phyloP scores from a whole-genome alignment of 1,140 invertebrate genomes.

The Camponotus pennsylvanicus region DNA sequence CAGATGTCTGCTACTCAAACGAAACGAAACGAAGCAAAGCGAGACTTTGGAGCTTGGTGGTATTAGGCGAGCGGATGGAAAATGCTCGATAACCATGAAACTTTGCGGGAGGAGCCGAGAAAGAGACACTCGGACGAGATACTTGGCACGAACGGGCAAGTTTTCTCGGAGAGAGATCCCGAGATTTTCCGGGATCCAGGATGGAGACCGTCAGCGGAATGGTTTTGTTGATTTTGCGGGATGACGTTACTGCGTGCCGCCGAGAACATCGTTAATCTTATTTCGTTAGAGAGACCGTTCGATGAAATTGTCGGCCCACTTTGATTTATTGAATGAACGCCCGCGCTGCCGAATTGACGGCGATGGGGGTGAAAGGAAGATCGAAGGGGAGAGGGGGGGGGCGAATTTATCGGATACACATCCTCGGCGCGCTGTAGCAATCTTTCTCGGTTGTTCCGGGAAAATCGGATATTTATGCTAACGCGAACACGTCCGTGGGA shows the following conservation, averaged over 20 bases:
- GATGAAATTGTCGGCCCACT: constrained; percentile 57
- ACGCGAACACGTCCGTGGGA: constrained; percentile 61
- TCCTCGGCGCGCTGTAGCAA: constrained; percentile 33
- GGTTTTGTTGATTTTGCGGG: constrained; percentile 63
- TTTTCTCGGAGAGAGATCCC: background rate
- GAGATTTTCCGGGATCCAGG: constrained; percentile 1
- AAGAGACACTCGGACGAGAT: constrained; percentile 30
- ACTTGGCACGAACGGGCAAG: constrained; percentile 53
- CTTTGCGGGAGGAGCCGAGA: constrained; percentile 15
- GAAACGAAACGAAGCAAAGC: constrained; percentile 5
- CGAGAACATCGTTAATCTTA: constrained; percentile 68
- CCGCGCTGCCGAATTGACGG: constrained; percentile 14
- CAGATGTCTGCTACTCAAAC: constrained; percentile 30
- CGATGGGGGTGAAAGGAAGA: background rate
- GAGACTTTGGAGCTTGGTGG: background rate
- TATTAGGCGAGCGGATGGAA: constrained; percentile 29
- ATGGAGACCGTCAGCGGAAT: constrained; percentile 11
- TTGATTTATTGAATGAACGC: constrained; percentile 68
- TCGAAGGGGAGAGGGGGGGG: background rate
- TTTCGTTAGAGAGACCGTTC: constrained; percentile 54
- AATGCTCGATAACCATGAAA: constrained; percentile 56
- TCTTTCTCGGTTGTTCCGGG: constrained; percentile 60
- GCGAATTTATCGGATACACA: constrained; percentile 53
- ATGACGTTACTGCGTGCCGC: constrained; percentile 25
- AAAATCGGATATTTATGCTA: constrained; percentile 64